Evolutionary conservation across 2,888 invertebrate genomes (phyloP), one percentile per base, ranked within the genome.

Genomic region (Nephrotoma guestfalica): DNA sequence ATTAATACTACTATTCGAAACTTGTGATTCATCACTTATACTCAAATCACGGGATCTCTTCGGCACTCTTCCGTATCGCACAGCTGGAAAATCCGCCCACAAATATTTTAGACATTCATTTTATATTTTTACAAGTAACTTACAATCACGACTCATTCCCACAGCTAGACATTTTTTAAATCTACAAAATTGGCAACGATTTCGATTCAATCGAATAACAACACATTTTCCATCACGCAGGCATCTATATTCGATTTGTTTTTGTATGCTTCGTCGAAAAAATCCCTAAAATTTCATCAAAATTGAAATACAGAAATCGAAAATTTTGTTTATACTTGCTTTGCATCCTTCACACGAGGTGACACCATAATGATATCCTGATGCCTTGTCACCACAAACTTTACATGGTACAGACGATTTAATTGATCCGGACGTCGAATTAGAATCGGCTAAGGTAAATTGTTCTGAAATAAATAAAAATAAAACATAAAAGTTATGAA

Each of bases 341-440:
- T 98, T 99, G 93, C 98, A 99, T 89, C 99, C 98, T 92, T 99
- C 98, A 92, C 98, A 99, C 88, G 98, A 98, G 88, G 98, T 98
- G 89, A 99, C 98, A 86, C 99, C 98, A 94, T 99, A 99, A 92
- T 99, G 98, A 92, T 98, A 99, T 86, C 91, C 91, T 86, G 96
- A 96, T 87, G 97, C 97, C 90, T 97, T 96, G 92, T 99, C 99
- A 84, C 98, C 98, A 92, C 99, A 99, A 89, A 99, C 98, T 92
- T 97, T 98, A 93, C 98, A 98, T 87, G 97, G 96, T 88, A 97
- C 96, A 90, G 97, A 97, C 87, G 96, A 95, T 92, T 97, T 98
- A 88, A 95, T 94, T 87, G 95, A 95, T 88, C 95, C 94, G 88
- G 95, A 96, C 86, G 94, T 93, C 91, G 95, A 95, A 90, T 95